phyloP scores from a whole-genome alignment of 37 sponge, comb jelly and placozoan genomes.

The Crambe crambe region DNA sequence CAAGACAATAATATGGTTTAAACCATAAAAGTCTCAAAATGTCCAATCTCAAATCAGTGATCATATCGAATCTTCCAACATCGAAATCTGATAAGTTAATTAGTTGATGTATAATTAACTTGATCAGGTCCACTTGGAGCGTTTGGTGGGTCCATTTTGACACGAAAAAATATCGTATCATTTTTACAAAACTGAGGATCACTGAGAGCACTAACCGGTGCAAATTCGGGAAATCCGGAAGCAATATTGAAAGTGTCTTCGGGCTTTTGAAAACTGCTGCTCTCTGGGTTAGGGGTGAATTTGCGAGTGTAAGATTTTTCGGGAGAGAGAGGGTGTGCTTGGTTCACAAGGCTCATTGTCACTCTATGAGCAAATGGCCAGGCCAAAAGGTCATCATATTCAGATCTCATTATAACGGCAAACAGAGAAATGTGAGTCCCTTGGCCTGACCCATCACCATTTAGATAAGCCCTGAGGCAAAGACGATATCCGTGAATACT shows the following conservation, averaged over 20 bases:
- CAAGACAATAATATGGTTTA: background rate
- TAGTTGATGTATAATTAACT: too few species aligned
- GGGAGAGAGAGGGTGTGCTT: slow-evolving; percentile 14
- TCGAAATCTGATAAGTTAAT: too few species aligned
- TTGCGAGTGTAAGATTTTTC: slow-evolving; percentile 30
- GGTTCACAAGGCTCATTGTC: slow-evolving; percentile 43
- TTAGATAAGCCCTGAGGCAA: slow-evolving; percentile 58
- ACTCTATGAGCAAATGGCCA: slow-evolving; percentile 69
- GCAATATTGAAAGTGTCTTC: slow-evolving; percentile 63
- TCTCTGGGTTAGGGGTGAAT: slow-evolving; percentile 47
- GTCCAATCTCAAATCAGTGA: too few species aligned
- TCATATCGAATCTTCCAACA: too few species aligned
- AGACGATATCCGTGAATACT: slow-evolving; percentile 59
- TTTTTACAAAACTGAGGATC: slow-evolving; percentile 31
- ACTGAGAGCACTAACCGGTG: slow-evolving; percentile 5
- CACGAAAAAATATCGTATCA: slow-evolving; percentile 48
- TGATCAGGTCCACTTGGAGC: background rate
- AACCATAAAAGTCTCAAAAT: background rate
- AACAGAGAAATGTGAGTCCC: slow-evolving; percentile 64
- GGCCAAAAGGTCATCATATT: slow-evolving; percentile 63
- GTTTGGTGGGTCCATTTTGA: slow-evolving; percentile 38
- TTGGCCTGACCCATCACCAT: slow-evolving; percentile 69
- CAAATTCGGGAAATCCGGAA: slow-evolving; percentile 64
- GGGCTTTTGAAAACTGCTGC: slow-evolving; percentile 60
- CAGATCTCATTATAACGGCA: slow-evolving; percentile 61